Base-by-base conservation (phyloP, 64 coral and sea anemone genomes). In the Cladopsammia gracilis region DNA sequence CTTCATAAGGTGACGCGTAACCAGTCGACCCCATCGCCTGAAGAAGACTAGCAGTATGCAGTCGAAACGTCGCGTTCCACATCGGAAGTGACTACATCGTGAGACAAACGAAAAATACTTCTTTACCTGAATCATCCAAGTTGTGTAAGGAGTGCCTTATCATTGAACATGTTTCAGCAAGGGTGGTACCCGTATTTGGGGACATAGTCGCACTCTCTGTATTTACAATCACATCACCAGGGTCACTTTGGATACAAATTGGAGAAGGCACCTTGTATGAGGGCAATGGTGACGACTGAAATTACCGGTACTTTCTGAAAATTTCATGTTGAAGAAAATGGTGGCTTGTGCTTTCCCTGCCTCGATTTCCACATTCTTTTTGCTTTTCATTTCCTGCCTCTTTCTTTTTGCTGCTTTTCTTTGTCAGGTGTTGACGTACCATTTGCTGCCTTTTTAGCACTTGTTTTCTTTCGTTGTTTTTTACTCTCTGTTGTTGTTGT, bases 291-390 rank as follows among this genome's bases (percentile, higher is more conserved):
- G 52, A 10, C 6, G 6, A 7, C 52, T 23, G 25, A 70, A 70
- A 70, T 44, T 20, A 7, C 13, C 52, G 25, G 24, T 61, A 24
- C 59, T 43, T n/a, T n/a, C n/a, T n/a, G n/a, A n/a, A n/a, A n/a
- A n/a, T 26, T 60, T n/a, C 15, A 71, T 13, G 65, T 87, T 71
- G 49, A 70, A 87, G 18, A 87, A 87, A 7, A 56, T 56, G 3
- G 84, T 64, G 45, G 84, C 84, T 26, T 59, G 65, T 5, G 34
- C 53, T 72, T 87, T 72, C 20, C 65, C 84, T 51, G 84, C 65
- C 67, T 87, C 64, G 42, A 87, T 87, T 48, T 87, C 62, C 48
- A 48, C 65, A 5, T 4, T 70, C 47, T 87, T 87, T n/a, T 87
- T 87, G 1, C 49, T 54, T 87, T 87, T 87, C 7, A 71, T 24